Evolutionary conservation across 2,888 invertebrate species (phyloP).

Genomic region (Chymomyza caudatula): DNA sequence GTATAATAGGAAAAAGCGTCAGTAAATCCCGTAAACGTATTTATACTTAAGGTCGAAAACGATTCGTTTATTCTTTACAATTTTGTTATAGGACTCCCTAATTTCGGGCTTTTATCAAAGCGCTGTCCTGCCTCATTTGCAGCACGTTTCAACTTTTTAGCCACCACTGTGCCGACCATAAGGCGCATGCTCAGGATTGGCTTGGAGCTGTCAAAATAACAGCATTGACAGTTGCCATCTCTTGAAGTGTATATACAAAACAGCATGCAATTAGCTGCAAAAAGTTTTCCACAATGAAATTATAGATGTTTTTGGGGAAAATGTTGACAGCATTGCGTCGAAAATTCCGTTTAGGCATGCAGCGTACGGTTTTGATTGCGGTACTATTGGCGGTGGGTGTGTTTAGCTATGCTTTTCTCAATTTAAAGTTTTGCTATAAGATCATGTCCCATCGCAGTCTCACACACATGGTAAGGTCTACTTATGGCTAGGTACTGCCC

Average conservation of each 20-base stretch:
- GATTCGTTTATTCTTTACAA: too few relatives aligned
- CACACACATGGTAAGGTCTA: slow-evolving; percentile 74
- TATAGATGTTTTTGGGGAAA: slow-evolving; percentile 30
- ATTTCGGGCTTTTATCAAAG: too few relatives aligned
- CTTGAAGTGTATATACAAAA: slow-evolving; percentile 31
- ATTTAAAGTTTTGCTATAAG: slow-evolving; percentile 76
- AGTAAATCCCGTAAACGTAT: too few relatives aligned
- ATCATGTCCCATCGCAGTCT: slow-evolving; percentile 74
- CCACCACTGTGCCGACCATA: neutral
- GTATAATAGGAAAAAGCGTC: too few relatives aligned
- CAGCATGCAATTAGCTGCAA: slow-evolving; percentile 10
- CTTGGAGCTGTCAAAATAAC: neutral
- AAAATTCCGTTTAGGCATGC: slow-evolving; percentile 73
- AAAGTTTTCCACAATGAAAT: slow-evolving; percentile 24
- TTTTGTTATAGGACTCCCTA: too few relatives aligned
- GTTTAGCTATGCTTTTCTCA: slow-evolving; percentile 73
- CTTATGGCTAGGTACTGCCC: neutral
- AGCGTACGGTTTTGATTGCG: slow-evolving; percentile 69
- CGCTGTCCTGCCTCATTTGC: too few relatives aligned
- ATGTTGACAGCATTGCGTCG: slow-evolving; percentile 75
- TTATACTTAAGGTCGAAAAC: too few relatives aligned
- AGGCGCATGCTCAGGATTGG: neutral
- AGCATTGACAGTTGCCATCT: neutral
- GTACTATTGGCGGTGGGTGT: slow-evolving; percentile 67
- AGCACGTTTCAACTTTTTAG: neutral